phyloP scores from a whole-genome alignment of 2,888 invertebrate genomes.

The Ophion ellenae region DNA sequence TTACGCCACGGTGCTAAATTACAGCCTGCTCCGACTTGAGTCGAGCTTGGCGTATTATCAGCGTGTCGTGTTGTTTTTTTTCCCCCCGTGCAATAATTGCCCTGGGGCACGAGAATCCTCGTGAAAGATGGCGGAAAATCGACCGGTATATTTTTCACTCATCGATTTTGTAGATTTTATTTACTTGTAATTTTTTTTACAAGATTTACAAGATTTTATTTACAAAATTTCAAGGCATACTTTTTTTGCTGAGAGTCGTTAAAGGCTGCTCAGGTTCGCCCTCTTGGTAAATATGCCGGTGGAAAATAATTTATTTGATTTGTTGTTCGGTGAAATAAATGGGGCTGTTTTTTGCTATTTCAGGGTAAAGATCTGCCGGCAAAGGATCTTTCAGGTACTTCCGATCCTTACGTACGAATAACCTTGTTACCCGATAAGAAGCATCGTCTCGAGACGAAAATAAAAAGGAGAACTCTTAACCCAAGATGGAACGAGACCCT shows the following conservation, averaged over 20 bases:
- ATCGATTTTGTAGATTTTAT: too few relatives aligned
- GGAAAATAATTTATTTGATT: neutral
- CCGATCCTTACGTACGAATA: conserved; percentile 96
- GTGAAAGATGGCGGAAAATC: neutral
- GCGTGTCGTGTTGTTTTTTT: neutral
- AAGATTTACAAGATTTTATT: too few relatives aligned
- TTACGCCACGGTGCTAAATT: conserved; percentile 23
- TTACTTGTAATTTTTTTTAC: too few relatives aligned
- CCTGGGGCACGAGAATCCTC: neutral
- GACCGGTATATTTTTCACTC: neutral
- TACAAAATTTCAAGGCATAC: too few relatives aligned
- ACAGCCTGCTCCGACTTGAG: neutral
- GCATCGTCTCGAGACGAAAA: conserved; percentile 96
- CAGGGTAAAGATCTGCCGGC: conserved; percentile 97
- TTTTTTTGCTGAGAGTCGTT: too few relatives aligned
- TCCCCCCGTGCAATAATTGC: conserved; percentile 11
- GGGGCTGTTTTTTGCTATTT: conserved; percentile 70
- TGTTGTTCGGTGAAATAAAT: neutral
- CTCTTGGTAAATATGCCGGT: too few relatives aligned
- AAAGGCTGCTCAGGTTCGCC: too few relatives aligned
- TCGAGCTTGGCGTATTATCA: conserved; percentile 11
- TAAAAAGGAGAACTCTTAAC: conserved; percentile 94
- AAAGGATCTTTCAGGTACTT: conserved; percentile 95
- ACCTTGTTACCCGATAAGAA: conserved; percentile 96
- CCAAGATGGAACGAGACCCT: conserved; percentile 97